Evolutionary conservation across 2,113 vertebrate species (phyloP).

Genomic region (Agapornis roseicollis): DNA sequence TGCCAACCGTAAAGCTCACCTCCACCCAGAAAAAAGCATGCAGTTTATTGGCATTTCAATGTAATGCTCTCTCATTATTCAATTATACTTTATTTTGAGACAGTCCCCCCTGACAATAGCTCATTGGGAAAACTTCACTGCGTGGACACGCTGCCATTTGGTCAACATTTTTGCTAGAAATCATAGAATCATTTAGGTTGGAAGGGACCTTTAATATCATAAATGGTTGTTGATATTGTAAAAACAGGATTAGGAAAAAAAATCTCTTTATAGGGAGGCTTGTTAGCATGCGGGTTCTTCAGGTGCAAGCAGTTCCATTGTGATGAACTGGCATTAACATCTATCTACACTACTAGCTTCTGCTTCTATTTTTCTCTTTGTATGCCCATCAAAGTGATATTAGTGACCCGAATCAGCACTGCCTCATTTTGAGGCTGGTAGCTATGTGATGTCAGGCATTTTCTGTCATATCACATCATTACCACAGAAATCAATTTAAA

Average conservation of each 20-base stretch:
- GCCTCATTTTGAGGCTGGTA: not conserved
- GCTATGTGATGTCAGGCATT: not conserved
- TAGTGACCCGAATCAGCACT: not conserved
- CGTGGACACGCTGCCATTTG: not conserved
- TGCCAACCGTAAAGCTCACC: not conserved
- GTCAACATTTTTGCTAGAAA: not conserved
- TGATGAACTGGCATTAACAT: not conserved
- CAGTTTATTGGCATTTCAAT: not conserved
- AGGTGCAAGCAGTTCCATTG: not conserved
- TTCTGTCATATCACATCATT: not conserved
- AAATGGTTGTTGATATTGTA: not conserved
- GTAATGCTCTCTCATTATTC: not conserved
- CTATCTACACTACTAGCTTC: not conserved
- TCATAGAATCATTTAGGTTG: not conserved
- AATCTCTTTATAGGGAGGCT: not conserved
- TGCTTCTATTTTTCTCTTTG: not conserved
- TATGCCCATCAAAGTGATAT: not conserved
- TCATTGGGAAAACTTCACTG: not conserved
- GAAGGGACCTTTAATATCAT: not conserved
- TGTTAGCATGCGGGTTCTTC: not conserved
- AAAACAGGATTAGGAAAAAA: not conserved
- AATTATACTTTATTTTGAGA: not conserved
- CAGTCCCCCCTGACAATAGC: not conserved
- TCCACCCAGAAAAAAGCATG: not conserved
- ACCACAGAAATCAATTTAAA: not conserved